Evolutionary conservation across 2,797 vertebrate species (phyloP).

Genomic region (Oryzias sinensis): DNA sequence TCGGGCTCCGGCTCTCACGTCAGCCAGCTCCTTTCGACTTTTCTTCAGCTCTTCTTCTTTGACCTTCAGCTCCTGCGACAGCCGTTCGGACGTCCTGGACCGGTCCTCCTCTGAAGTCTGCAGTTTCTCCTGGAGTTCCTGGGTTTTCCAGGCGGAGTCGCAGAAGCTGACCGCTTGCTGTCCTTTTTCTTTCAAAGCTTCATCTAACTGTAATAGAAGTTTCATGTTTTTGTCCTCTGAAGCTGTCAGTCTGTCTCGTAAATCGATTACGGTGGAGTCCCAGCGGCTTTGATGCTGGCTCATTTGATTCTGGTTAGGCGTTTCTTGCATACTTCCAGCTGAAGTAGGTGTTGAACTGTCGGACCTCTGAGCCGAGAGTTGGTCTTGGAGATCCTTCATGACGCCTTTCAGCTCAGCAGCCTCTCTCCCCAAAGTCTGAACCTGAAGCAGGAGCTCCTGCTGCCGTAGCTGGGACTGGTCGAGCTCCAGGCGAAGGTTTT

Average conservation of each 20-base stretch:
- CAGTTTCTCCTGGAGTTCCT: conserved; percentile 80
- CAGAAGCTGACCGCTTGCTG: conserved; percentile 69
- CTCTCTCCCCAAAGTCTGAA: conserved; percentile 62
- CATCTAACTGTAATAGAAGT: conserved; percentile 71
- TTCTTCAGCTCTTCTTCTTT: conserved; percentile 76
- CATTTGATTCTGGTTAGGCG: conserved; percentile 29
- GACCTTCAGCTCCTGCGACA: conserved; percentile 76
- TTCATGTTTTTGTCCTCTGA: conserved; percentile 78
- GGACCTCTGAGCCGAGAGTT: conserved; percentile 68
- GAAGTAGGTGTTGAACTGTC: conserved; percentile 48
- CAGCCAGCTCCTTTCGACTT: conserved; percentile 65
- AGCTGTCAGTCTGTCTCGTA: conserved; percentile 66
- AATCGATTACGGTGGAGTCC: conserved; percentile 56
- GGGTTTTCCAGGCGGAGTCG: conserved; percentile 76
- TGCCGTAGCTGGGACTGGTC: conserved; percentile 88
- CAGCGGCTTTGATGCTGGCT: conserved; percentile 55
- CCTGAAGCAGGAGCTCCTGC: conserved; percentile 78
- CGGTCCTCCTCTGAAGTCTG: conserved; percentile 71
- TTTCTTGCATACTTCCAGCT: conserved; percentile 35
- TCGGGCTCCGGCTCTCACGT: conserved; percentile 56
- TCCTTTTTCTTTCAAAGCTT: conserved; percentile 67
- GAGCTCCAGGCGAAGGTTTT: conserved; percentile 88
- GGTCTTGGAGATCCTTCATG: conserved; percentile 78
- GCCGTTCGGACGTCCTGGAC: conserved; percentile 63
- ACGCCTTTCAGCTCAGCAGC: conserved; percentile 68